Conservation (phyloP, 2,888 invertebrate species). For the Leuctra nigra region DNA sequence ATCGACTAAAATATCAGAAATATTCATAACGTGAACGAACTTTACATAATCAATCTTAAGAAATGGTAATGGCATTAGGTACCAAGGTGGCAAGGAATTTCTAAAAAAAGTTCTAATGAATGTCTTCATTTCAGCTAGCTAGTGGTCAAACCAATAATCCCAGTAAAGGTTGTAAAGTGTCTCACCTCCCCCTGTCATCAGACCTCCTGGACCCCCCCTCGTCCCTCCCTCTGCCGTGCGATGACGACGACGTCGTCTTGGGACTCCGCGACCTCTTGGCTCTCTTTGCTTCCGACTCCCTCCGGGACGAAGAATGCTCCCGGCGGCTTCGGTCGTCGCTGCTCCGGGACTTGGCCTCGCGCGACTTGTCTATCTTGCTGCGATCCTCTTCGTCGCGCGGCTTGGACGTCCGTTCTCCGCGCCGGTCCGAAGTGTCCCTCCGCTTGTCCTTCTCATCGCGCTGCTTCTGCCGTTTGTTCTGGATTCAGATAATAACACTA, state of each 20-base stretch:
- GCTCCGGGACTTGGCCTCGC: neutral
- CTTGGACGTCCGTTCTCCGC: conserved; percentile 40
- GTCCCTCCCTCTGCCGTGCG: conserved; percentile 28
- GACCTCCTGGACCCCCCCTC: conserved; percentile 25
- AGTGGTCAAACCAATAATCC: no score
- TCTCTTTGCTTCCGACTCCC: neutral
- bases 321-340: neutral
- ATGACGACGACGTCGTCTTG: conserved; percentile 27
- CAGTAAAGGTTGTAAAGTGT: no score
- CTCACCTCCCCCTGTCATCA: conserved; percentile 36
- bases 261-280: conserved; percentile 46
- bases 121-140: no score
- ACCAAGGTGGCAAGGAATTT: no score
- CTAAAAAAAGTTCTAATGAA: no score
- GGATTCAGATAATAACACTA: conserved; percentile 21
- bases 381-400: conserved; percentile 25
- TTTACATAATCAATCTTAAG: no score
- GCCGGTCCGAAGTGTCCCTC: conserved; percentile 47
- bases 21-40: no score
- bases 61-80: no score
- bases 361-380: conserved; percentile 1
- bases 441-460: conserved; percentile 47
- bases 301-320: neutral
- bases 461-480: conserved; percentile 44
- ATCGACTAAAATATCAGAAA: no score